These are phyloP conservation scores for Pelagia noctiluca DNA, from an alignment of 30 jellyfish, hydroid and myxozoan species.

Conservation along the genomic window DNA sequence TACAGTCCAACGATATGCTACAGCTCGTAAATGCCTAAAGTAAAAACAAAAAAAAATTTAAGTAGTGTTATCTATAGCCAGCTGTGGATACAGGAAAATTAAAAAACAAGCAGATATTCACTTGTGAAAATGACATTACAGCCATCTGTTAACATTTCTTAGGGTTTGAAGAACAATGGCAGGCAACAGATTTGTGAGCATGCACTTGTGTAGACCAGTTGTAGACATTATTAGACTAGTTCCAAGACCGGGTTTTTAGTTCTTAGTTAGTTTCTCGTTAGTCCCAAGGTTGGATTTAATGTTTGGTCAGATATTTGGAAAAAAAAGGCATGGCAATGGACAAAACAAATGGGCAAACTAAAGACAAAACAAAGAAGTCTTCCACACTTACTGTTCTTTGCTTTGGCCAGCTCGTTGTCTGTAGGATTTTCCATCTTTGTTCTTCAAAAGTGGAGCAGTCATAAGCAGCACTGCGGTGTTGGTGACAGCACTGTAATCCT, in stretches of 20 bases:
- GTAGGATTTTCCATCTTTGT: conserved; percentile 26
- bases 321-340: neutral
- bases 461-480: conserved; percentile 16
- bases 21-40: conserved; percentile 37
- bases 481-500: conserved; percentile 49
- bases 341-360: conserved; percentile 1
- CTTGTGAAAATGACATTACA: too few species aligned
- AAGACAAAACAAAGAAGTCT: conserved; percentile 39
- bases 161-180: too few species aligned
- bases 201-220: too few species aligned
- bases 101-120: neutral
- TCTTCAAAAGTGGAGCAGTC: conserved; percentile 44
- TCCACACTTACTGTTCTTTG: too few species aligned
- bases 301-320: conserved; percentile 10
- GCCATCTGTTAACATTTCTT: too few species aligned
- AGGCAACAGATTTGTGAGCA: too few species aligned
- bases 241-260: too few species aligned
- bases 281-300: too few species aligned
- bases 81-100: too few species aligned
- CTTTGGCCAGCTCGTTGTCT: conserved; percentile 30
- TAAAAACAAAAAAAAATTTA: conserved; percentile 3
- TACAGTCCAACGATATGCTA: conserved; percentile 50
- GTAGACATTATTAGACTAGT: too few species aligned
- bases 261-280: too few species aligned
- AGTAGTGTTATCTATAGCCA: neutral